A percentile compares a stretch with the other conserved stretches of the same genome.
These are phyloP conservation scores for Caracal caracal DNA, from an alignment of 2,113 vertebrate species.

Conservation along the genomic window DNA sequence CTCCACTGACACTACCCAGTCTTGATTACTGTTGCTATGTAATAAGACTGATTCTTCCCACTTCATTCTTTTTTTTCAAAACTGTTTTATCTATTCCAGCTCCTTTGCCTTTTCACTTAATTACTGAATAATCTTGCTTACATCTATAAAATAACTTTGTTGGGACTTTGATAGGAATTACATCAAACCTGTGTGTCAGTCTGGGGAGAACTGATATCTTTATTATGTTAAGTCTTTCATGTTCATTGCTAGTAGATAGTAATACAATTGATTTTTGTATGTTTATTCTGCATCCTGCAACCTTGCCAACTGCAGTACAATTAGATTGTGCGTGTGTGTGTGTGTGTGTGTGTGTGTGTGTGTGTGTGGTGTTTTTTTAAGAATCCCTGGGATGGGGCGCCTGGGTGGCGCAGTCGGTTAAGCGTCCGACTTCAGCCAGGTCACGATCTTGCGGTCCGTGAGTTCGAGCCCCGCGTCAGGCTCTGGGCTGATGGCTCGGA, in stretches of 20 bases:
- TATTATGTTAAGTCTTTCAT: background rate
- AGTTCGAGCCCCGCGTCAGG: too few species aligned
- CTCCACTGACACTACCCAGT: background rate
- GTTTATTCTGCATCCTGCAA: background rate
- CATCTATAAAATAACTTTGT: background rate
- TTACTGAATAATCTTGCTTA: background rate
- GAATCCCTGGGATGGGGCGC: background rate
- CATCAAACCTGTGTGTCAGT: background rate
- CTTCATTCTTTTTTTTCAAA: background rate
- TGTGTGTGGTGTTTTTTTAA: background rate
- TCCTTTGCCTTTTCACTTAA: slow-evolving; percentile 30
- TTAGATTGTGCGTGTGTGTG: background rate
- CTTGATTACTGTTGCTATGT: background rate
- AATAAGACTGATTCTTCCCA: background rate
- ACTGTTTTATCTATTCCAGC: background rate
- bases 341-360: background rate
- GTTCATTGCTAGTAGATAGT: background rate
- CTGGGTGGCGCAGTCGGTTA: too few species aligned
- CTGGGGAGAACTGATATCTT: background rate
- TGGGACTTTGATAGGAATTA: background rate
- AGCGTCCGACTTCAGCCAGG: too few species aligned
- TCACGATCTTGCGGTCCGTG: too few species aligned
- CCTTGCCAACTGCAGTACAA: background rate
- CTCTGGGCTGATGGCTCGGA: too few species aligned
- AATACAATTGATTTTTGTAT: background rate